Conservation (phyloP, 2,113 vertebrate species). For the Pterocles burchelli region DNA sequence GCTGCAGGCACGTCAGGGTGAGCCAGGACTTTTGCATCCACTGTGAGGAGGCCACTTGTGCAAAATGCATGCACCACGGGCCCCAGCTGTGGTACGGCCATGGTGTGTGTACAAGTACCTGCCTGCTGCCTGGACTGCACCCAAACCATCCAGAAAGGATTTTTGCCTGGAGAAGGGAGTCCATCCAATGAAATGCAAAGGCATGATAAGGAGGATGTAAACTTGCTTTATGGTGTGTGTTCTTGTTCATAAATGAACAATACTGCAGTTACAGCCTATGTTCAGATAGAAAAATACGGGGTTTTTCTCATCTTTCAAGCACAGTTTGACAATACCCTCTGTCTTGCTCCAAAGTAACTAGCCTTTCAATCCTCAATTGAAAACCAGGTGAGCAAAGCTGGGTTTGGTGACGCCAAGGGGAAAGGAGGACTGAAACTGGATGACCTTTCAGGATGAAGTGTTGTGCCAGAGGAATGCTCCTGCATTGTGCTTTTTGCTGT, state of each 20-base stretch:
- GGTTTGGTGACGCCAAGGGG: neutral
- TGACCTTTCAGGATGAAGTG: neutral
- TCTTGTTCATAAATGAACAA: neutral
- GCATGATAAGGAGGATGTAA: neutral
- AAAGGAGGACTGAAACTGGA: neutral
- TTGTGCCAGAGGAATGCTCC: accelerated
- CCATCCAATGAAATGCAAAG: neutral
- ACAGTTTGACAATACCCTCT: neutral
- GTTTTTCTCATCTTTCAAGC: neutral
- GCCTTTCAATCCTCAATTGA: neutral
- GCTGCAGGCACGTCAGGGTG: neutral
- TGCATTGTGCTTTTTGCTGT: accelerated
- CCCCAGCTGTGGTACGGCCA: accelerated
- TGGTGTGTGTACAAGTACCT: neutral
- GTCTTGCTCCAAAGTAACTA: neutral
- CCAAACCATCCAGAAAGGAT: neutral
- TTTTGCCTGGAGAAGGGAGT: neutral
- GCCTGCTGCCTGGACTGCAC: neutral
- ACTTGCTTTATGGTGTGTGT: neutral
- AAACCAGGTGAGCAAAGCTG: neutral
- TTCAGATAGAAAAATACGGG: neutral
- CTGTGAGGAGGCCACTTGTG: neutral
- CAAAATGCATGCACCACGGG: no score
- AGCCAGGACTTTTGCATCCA: no score
- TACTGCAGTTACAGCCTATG: neutral